These are phyloP conservation scores for Enteromius viviparus DNA, from an alignment of 2,797 vertebrate genomes.

Conservation along the genomic window DNA sequence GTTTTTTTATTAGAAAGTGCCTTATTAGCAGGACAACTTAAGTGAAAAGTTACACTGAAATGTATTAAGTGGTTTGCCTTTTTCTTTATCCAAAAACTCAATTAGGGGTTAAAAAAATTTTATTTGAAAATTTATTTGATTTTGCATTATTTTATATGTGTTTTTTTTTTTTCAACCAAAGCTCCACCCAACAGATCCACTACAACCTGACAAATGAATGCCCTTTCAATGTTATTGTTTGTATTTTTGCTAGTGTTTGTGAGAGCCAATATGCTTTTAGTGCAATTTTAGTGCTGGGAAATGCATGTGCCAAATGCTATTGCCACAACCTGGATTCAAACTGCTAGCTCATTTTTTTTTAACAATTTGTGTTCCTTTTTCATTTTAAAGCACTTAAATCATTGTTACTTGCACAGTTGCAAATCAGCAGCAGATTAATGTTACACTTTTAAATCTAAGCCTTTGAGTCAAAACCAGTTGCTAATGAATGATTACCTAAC, in stretches of 20 bases:
- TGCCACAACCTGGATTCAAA: conserved; percentile 39
- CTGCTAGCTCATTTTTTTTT: conserved; percentile 38
- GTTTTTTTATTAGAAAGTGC: neutral
- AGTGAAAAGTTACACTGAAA: neutral
- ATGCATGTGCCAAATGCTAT: conserved; percentile 44
- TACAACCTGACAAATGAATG: neutral
- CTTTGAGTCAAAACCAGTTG: conserved; percentile 8
- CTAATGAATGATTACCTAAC: conserved; percentile 28
- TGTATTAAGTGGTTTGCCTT: too few species aligned
- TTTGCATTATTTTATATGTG: too few species aligned
- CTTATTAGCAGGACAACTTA: neutral
- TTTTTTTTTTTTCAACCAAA: too few species aligned
- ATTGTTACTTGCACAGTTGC: conserved; percentile 21
- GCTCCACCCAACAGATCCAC: neutral
- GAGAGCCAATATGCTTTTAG: conserved; percentile 14
- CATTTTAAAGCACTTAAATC: conserved; percentile 18
- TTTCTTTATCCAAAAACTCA: too few species aligned
- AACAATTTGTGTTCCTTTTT: conserved; percentile 11
- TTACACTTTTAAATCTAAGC: neutral
- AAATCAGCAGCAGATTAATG: neutral
- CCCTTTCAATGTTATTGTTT: neutral
- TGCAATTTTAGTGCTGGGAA: conserved; percentile 37
- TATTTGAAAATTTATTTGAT: too few species aligned
- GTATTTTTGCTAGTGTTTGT: conserved; percentile 1
- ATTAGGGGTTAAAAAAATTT: too few species aligned